A percentile compares a stretch with the other conserved stretches of the same genome.
phyloP scores from a whole-genome alignment of 2,888 invertebrate genomes.

The Ornithoptera alexandrae region DNA sequence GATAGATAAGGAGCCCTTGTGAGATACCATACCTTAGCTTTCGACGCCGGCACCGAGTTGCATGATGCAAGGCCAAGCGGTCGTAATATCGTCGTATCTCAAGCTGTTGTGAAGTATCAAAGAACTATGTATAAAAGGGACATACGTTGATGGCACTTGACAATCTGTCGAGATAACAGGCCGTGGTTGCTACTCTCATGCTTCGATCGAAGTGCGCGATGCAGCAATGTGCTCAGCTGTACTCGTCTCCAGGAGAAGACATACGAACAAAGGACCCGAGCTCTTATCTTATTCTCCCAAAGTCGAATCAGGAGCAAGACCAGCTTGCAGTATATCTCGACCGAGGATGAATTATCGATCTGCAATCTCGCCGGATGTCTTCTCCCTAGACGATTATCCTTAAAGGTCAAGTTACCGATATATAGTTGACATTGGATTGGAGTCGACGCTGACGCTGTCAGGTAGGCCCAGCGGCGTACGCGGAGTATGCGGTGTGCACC shows the following conservation, averaged over 20 bases:
- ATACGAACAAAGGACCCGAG: constrained; percentile 33
- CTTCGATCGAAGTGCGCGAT: constrained; percentile 73
- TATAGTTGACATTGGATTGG: constrained; percentile 91
- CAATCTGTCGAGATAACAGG: constrained; percentile 45
- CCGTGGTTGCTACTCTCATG: constrained; percentile 71
- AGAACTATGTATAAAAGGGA: constrained; percentile 18
- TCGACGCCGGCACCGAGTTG: constrained; percentile 45
- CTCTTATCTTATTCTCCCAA: constrained; percentile 35
- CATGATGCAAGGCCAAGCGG: constrained; percentile 68
- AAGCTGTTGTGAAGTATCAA: constrained; percentile 34
- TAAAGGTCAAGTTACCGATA: constrained; percentile 85
- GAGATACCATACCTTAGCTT: constrained; percentile 54
- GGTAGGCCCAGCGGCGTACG: constrained; percentile 73
- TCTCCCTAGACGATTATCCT: constrained; percentile 51
- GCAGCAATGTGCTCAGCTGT: constrained; percentile 68
- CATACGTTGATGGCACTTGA: constrained; percentile 35
- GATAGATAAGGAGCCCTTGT: constrained; percentile 37
- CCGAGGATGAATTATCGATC: background rate
- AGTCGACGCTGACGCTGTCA: constrained; percentile 92
- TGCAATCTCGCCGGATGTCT: constrained; percentile 39
- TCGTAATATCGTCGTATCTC: constrained; percentile 44
- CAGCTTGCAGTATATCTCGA: constrained; percentile 5
- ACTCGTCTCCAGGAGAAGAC: constrained; percentile 63
- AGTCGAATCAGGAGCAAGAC: constrained; percentile 18
- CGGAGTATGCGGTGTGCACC: constrained; percentile 70